Evolutionary conservation across 2,113 vertebrate species (phyloP), one percentile per base, ranked within the genome.

Genomic region (Pristiophorus japonicus): DNA sequence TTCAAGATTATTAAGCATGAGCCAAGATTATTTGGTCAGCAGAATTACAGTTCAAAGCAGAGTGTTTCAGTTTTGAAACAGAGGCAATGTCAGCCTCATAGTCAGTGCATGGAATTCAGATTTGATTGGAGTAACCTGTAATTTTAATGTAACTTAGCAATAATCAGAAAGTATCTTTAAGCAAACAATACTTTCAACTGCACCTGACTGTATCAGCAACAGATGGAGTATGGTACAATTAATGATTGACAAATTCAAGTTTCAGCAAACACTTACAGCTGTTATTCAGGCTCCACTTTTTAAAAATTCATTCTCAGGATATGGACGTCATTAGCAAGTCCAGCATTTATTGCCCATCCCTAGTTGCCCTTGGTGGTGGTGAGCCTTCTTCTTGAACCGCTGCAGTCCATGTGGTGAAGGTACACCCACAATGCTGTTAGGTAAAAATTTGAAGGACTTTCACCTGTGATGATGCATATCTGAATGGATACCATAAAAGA

Each of bases 41-140:
- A 59, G 87, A 88, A 16, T 90, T 90, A 30, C 10, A 90, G 11
- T 59, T 90, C 30, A 90, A 51, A n/a, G 6, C 14, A 90, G 47
- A 30, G 10, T 90, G 87, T 59, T 90, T 59, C 22, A 90, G n/a
- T 59, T 90, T 90, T 90, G 51, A 59, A 59, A 34, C 47, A 27
- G 34, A 90, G 30, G 30, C 10, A 11, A 59, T 30, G 47, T 34
- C 47, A 88, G 27, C 30, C 38, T 42, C 12, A 47, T 4, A 90
- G 51, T 55, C 47, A 34, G 34, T 59, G 51, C 51, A 30, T 34
- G 47, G 22, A 59, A 55, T 90, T 59, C 27, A 59, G 87, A 90
- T 90, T 90, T 90, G 87, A 90, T 90, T 51, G 85, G 51, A 88
- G 51, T 59, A 90, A 59, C 78, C n/a, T 81, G 38, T n/a, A 81